A percentile compares a stretch with the other conserved stretches of the same genome.
phyloP scores from a whole-genome alignment of 2,888 invertebrate genomes.

The Koerneria pararmatus region DNA sequence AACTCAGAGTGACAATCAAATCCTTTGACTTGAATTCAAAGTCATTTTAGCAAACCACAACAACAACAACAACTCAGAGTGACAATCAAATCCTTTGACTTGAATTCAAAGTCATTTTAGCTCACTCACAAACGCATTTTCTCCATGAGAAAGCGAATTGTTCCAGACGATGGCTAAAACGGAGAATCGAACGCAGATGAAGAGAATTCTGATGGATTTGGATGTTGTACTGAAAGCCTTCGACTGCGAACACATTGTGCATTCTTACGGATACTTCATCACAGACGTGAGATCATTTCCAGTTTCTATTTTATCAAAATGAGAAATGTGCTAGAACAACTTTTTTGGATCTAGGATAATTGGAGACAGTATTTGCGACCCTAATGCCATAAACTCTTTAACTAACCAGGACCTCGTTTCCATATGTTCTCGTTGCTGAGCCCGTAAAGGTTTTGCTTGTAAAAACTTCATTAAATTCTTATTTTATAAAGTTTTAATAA shows the following conservation, averaged over 20 bases:
- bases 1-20: not conserved
- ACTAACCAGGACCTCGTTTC: too few species aligned
- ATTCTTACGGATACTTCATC: slow-evolving; percentile 94
- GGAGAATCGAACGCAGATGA: slow-evolving; percentile 92
- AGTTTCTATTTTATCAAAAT: too few species aligned
- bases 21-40: not conserved
- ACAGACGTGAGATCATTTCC: slow-evolving; percentile 73
- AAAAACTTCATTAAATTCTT: too few species aligned
- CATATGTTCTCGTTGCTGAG: too few species aligned
- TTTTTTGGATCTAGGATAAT: too few species aligned
- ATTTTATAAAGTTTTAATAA: too few species aligned
- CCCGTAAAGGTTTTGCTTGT: too few species aligned
- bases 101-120: too few species aligned
- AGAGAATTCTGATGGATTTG: slow-evolving; percentile 95
- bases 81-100: not conserved
- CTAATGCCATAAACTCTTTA: too few species aligned
- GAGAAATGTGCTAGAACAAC: too few species aligned
- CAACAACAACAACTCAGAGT: not conserved
- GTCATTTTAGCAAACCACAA: not conserved
- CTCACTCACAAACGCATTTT: too few species aligned
- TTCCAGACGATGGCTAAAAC: slow-evolving; percentile 79
- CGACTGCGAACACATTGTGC: slow-evolving; percentile 92
- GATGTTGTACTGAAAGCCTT: slow-evolving; percentile 96
- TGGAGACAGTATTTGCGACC: too few species aligned
- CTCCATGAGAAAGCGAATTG: slow-evolving; percentile 5